Percentiles rank a stretch among this genome's conserved stretches.
Conservation (phyloP, 2,113 vertebrate species). For the Ascaphus truei region DNA sequence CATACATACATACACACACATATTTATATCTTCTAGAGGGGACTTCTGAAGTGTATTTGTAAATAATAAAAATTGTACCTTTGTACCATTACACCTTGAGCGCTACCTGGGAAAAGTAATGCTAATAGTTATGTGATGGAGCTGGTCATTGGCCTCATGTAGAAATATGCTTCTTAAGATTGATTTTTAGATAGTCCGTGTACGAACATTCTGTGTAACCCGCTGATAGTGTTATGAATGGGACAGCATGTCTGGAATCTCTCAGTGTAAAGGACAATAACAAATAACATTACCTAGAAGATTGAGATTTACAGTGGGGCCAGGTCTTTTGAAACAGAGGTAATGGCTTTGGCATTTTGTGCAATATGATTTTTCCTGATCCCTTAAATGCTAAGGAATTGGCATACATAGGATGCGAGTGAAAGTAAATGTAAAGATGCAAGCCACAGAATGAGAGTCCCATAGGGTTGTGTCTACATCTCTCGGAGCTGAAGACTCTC, state of each 20-base stretch:
- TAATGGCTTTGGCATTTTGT: slow-evolving; percentile 36
- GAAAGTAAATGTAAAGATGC: slow-evolving; percentile 19
- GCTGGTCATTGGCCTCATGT: neutral
- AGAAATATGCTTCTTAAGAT: neutral
- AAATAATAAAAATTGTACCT: too few relatives aligned
- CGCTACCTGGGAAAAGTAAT: neutral
- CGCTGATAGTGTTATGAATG: neutral
- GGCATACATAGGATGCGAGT: neutral
- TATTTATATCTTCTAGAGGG: too few relatives aligned
- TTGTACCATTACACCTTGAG: too few relatives aligned
- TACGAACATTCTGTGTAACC: neutral
- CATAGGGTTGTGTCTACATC: neutral
- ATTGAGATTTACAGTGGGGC: slow-evolving; percentile 11
- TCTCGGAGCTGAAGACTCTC: slow-evolving; percentile 4
- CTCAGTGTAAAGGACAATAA: slow-evolving; percentile 21
- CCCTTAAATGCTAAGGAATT: slow-evolving; percentile 33
- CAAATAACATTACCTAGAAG: slow-evolving; percentile 15
- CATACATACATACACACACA: too few relatives aligned
- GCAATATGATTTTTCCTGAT: slow-evolving; percentile 32
- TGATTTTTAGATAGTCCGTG: neutral
- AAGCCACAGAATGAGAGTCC: slow-evolving; percentile 14
- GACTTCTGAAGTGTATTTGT: too few relatives aligned
- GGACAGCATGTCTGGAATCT: neutral
- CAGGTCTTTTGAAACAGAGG: slow-evolving; percentile 20
- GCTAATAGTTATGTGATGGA: neutral